Conservation (phyloP, 2,113 vertebrate genomes). For the Sitta europaea region DNA sequence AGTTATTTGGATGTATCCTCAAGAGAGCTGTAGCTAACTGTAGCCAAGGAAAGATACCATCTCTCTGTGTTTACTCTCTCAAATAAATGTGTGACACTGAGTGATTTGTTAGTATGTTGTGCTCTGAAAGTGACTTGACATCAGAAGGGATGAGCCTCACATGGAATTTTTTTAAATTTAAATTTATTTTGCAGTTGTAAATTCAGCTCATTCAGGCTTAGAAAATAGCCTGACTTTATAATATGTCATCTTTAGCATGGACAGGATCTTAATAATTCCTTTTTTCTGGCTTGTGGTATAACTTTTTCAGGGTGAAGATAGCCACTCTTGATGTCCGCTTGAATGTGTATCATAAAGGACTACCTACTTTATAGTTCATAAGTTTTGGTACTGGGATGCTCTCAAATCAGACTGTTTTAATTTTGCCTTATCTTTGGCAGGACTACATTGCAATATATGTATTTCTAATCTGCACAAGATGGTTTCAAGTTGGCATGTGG, state of each 20-base stretch:
- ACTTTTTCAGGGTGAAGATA: neutral
- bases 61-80: neutral
- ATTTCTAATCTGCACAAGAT: neutral
- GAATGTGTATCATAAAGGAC: neutral
- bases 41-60: neutral
- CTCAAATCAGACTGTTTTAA: neutral
- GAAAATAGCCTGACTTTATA: neutral
- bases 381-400: neutral
- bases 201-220: neutral
- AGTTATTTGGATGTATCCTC: neutral
- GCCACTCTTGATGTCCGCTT: neutral
- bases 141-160: neutral
- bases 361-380: neutral
- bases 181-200: neutral
- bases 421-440: neutral
- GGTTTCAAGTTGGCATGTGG: neutral
- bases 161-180: accelerated
- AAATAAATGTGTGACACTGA: neutral
- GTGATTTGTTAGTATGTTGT: neutral
- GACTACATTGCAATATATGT: accelerated
- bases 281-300: neutral
- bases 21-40: neutral
- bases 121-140: neutral
- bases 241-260: neutral
- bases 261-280: neutral